A percentile compares a stretch with the other conserved stretches of the same genome.
Evolutionary conservation across 2,888 invertebrate genomes (phyloP).

Genomic region (Zaprionus obscuricornis): DNA sequence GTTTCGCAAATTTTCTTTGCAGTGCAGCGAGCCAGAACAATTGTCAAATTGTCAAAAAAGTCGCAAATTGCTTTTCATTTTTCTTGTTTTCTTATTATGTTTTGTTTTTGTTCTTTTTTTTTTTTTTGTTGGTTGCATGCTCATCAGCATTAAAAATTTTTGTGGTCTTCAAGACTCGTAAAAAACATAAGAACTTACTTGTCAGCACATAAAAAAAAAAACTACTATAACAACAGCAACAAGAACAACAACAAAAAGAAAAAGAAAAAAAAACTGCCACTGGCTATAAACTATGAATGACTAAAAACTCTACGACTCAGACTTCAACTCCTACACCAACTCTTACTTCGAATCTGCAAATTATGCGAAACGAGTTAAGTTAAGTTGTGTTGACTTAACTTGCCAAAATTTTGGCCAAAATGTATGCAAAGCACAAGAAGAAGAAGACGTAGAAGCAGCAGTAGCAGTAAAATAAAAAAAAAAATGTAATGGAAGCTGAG

Average conservation of each 20-base stretch:
- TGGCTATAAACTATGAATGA: constrained; percentile 30
- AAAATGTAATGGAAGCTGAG: no score
- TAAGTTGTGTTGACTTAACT: neutral
- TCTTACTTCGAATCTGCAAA: no score
- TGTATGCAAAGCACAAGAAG: neutral
- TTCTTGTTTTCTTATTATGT: no score
- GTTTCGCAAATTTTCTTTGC: neutral
- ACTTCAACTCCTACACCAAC: no score
- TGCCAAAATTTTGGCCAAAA: neutral
- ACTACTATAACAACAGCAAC: no score
- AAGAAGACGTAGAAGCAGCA: no score
- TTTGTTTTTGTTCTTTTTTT: no score
- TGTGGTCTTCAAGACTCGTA: neutral
- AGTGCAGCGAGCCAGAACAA: neutral
- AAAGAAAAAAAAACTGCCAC: no score
- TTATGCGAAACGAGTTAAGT: constrained; percentile 7
- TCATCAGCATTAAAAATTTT: constrained; percentile 40
- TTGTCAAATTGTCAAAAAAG: constrained; percentile 8
- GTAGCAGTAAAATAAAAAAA: no score
- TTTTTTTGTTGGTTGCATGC: no score
- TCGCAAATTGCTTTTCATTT: constrained; percentile 18
- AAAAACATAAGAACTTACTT: constrained; percentile 24
- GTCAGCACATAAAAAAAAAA: constrained; percentile 36
- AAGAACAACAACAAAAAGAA: no score
- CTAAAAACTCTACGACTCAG: no score